Conservation (phyloP, 1,140 invertebrate genomes). For the Chrysopa pallens region DNA sequence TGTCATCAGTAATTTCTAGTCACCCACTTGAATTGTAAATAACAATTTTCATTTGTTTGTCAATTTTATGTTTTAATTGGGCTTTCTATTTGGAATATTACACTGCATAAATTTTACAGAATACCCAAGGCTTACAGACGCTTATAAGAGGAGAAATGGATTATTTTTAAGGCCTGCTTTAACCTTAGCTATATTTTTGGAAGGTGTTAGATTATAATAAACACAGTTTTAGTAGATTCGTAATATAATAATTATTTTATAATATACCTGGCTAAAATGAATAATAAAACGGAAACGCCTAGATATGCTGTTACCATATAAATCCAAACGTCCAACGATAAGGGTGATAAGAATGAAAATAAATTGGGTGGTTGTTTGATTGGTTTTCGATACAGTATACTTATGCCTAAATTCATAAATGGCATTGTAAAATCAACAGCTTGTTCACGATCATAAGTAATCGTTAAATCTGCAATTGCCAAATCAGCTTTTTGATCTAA, state of each 20-base stretch:
- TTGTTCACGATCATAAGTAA: conserved; percentile 76
- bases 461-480: conserved; percentile 84
- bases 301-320: conserved; percentile 90
- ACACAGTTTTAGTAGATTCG: no score
- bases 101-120: no score
- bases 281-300: conserved; percentile 81
- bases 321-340: conserved; percentile 89
- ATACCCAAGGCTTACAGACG: no score
- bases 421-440: conserved; percentile 91
- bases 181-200: no score
- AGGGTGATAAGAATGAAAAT: conserved; percentile 84
- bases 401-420: conserved; percentile 89
- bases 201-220: no score
- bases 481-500: conserved; percentile 80
- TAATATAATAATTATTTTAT: background rate
- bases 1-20: no score
- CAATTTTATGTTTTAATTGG: no score
- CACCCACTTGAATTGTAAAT: no score
- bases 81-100: no score
- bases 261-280: conserved; percentile 72
- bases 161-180: no score
- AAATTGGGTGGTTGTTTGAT: conserved; percentile 80
- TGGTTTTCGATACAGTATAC: conserved; percentile 82
- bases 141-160: no score
- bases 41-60: no score